Percentiles rank a stretch among this genome's conserved stretches.
These are phyloP conservation scores for Proisotoma minuta DNA, from an alignment of 2,888 invertebrate genomes.

Conservation along the genomic window DNA sequence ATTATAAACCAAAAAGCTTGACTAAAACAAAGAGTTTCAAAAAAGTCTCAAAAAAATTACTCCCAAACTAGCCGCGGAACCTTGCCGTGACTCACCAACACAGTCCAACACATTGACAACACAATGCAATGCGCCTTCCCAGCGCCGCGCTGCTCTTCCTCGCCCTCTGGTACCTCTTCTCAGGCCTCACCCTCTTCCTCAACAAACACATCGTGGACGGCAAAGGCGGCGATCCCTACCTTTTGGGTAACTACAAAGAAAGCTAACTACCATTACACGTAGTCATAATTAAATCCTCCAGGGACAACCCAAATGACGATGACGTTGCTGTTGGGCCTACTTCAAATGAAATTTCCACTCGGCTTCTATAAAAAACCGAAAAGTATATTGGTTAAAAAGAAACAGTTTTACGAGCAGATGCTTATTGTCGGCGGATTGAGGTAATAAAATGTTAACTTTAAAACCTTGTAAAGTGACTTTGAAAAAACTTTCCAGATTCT, in stretches of 20 bases:
- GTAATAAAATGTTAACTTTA: neutral
- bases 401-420: neutral
- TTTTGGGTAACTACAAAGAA: conserved; percentile 59
- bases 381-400: too few species aligned
- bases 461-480: neutral
- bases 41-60: too few species aligned
- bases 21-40: too few species aligned
- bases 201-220: conserved; percentile 70
- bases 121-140: too few species aligned
- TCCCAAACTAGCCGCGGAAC: too few species aligned
- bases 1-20: too few species aligned
- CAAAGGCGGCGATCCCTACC: conserved; percentile 66
- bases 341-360: conserved; percentile 68
- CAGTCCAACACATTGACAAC: too few species aligned
- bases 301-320: conserved; percentile 72
- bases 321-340: conserved; percentile 67
- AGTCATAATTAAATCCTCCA: conserved; percentile 49
- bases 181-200: conserved; percentile 69
- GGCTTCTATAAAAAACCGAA: too few species aligned
- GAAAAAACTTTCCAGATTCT: conserved; percentile 56
- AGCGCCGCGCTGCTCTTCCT: conserved; percentile 61
- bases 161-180: conserved; percentile 70
- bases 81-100: too few species aligned
- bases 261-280: conserved; percentile 6
- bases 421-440: neutral